Conservation (phyloP, 2,888 invertebrate genomes). For the Phasia obesa region DNA sequence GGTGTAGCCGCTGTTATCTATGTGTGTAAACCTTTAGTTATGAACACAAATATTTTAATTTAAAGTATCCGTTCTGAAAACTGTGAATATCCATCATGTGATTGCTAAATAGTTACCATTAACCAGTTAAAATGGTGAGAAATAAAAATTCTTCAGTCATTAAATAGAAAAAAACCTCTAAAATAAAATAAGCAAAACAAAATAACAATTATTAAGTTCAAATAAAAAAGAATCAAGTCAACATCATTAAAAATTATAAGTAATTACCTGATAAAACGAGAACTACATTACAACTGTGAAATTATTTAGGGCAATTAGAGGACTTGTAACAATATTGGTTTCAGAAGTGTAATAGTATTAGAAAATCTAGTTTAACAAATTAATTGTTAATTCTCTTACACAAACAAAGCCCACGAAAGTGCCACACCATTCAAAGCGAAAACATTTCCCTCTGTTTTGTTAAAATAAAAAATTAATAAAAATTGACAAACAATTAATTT, state of each 20-base stretch:
- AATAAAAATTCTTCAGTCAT: slow-evolving; percentile 45
- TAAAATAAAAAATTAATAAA: slow-evolving; percentile 28
- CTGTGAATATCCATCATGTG: slow-evolving; percentile 47
- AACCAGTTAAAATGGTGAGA: slow-evolving; percentile 66
- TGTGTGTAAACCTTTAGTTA: no score
- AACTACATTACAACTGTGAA: not conserved
- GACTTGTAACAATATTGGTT: not conserved
- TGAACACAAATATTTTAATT: no score
- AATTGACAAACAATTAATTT: slow-evolving; percentile 66
- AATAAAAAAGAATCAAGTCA: not conserved
- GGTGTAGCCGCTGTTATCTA: no score
- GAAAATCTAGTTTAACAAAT: slow-evolving; percentile 13
- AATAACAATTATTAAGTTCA: not conserved
- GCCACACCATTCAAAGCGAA: not conserved
- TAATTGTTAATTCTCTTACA: not conserved
- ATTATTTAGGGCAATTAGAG: not conserved
- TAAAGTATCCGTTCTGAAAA: not conserved
- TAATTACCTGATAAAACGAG: no score
- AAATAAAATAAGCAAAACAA: slow-evolving; percentile 2
- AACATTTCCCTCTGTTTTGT: not conserved
- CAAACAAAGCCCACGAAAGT: not conserved
- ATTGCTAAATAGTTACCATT: slow-evolving; percentile 63
- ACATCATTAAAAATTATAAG: not conserved
- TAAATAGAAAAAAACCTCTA: slow-evolving; percentile 2
- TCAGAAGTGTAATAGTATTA: not conserved